Percentiles rank a stretch among this genome's conserved stretches.
These are phyloP conservation scores for Lethenteron camtschaticum DNA, from an alignment of 2,113 vertebrate genomes.

Conservation along the genomic window DNA sequence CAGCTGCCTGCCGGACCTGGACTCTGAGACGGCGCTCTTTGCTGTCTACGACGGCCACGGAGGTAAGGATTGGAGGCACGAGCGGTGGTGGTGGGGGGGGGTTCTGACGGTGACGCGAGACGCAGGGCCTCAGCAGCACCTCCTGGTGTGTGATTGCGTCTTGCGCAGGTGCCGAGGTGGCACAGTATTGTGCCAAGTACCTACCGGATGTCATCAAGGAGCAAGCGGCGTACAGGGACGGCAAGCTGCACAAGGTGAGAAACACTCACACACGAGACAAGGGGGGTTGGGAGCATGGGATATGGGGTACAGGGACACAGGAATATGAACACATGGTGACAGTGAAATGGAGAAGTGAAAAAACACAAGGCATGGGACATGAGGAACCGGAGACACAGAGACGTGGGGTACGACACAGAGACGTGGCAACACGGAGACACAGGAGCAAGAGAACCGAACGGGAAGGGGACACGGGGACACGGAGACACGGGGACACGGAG, in stretches of 20 bases:
- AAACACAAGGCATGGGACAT: too few species aligned
- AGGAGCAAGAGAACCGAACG: too few species aligned
- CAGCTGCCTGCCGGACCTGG: slow-evolving; percentile 81
- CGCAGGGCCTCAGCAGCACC: background rate
- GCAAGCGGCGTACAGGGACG: slow-evolving; percentile 82
- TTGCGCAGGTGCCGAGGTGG: slow-evolving; percentile 75
- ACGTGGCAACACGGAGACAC: too few species aligned
- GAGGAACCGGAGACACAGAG: too few species aligned
- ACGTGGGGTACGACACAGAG: too few species aligned
- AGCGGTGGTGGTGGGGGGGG: background rate
- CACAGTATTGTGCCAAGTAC: slow-evolving; percentile 92
- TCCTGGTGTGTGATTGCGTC: slow-evolving; percentile 6
- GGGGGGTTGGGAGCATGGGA: background rate
- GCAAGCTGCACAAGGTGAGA: slow-evolving; percentile 77
- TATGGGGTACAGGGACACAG: too few species aligned
- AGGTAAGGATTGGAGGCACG: slow-evolving; percentile 30
- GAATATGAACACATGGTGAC: too few species aligned
- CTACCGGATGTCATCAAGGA: slow-evolving; percentile 87
- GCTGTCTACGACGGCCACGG: slow-evolving; percentile 92
- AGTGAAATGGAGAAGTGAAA: too few species aligned
- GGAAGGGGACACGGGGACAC: too few species aligned
- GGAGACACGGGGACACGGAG: too few species aligned
- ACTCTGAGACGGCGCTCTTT: slow-evolving; percentile 86
- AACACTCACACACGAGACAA: background rate
- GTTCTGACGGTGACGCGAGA: background rate